Evolutionary conservation across 1,140 invertebrate species (phyloP).

Genomic region (Lepidurus arcticus): DNA sequence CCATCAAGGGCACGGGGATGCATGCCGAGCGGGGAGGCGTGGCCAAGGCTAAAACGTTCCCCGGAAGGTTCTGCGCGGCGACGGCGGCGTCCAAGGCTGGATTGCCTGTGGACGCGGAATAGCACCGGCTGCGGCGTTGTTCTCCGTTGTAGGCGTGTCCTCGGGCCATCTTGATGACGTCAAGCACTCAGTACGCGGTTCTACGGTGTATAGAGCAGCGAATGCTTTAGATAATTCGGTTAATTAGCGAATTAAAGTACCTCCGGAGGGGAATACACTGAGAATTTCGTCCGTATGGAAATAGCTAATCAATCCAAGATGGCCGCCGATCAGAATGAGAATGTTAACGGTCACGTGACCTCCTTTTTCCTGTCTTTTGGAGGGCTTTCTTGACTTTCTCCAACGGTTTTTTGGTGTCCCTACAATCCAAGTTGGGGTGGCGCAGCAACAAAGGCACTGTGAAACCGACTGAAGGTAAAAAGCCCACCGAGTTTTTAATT

Average conservation of each 20-base stretch:
- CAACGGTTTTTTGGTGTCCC: background rate
- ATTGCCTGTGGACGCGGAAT: constrained; percentile 25
- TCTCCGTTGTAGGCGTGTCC: constrained; percentile 23
- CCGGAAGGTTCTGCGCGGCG: constrained; percentile 22
- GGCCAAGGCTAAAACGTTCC: background rate
- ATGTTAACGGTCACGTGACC: background rate
- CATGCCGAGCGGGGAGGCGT: constrained; percentile 21
- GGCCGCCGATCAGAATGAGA: no score
- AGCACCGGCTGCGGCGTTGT: constrained; percentile 24
- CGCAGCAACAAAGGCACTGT: background rate
- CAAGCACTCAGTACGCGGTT: background rate
- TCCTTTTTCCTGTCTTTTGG: background rate
- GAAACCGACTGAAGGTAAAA: background rate
- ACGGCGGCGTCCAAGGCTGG: constrained; percentile 25
- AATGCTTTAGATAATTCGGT: no score
- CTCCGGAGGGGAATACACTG: no score
- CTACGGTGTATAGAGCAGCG: no score
- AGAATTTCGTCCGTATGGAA: no score
- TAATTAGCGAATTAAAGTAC: no score
- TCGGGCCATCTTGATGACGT: background rate
- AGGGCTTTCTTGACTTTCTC: background rate
- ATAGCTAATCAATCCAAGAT: no score
- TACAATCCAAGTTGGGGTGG: background rate
- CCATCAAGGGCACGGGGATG: constrained; percentile 24
- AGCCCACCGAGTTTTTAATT: background rate